Conservation (phyloP, 2,888 invertebrate species). For the Hydrotaea cyrtoneurina region DNA sequence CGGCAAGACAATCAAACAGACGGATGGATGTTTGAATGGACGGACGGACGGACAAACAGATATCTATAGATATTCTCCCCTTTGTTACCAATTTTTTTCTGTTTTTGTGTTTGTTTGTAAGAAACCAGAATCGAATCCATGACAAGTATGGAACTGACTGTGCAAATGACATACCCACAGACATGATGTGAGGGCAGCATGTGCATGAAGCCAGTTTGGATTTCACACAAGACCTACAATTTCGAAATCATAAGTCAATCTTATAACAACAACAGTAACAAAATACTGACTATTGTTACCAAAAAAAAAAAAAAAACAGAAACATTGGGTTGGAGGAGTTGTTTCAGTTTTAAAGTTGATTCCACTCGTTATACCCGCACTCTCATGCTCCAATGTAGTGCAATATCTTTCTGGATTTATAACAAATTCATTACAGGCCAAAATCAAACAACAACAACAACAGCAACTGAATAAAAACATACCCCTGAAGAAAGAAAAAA, state of each 20-base stretch:
- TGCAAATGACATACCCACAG: constrained; percentile 24
- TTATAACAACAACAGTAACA: constrained; percentile 31
- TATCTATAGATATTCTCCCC: constrained; percentile 21
- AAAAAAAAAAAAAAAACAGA: not conserved
- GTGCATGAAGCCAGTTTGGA: not conserved
- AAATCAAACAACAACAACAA: not conserved
- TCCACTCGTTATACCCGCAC: constrained; percentile 54
- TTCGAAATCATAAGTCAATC: constrained; percentile 68
- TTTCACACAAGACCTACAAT: constrained; percentile 30
- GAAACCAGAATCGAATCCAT: constrained; percentile 17
- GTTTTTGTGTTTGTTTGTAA: not conserved
- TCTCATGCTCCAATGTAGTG: not conserved
- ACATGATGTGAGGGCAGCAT: not conserved
- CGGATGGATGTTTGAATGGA: constrained; percentile 11
- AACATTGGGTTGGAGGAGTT: constrained; percentile 24
- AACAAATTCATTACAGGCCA: constrained; percentile 28
- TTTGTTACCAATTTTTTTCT: not conserved
- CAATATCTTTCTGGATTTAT: not conserved
- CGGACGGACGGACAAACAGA: not conserved
- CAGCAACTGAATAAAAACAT: too few species aligned
- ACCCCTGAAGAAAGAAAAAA: too few species aligned
- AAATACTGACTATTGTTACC: constrained; percentile 10
- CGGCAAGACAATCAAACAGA: constrained; percentile 30
- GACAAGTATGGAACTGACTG: constrained; percentile 32
- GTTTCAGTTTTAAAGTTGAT: constrained; percentile 64